These are phyloP conservation scores for Mythimna albipuncta DNA, from an alignment of 2,888 invertebrate species.

Conservation along the genomic window DNA sequence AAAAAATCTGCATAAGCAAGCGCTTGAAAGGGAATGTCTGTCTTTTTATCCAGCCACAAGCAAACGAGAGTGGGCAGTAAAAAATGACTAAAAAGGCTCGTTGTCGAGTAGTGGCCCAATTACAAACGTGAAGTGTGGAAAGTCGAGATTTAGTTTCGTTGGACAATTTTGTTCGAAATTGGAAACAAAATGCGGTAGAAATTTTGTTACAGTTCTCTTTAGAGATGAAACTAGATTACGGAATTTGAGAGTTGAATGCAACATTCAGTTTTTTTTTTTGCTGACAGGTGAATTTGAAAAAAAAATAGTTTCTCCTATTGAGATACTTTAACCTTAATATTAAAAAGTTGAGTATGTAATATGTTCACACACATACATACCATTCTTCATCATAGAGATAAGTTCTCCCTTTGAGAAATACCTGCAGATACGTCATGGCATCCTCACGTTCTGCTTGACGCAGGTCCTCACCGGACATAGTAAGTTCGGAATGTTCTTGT, in stretches of 20 bases:
- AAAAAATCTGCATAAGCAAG: constrained; percentile 5
- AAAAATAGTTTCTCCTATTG: too few species aligned
- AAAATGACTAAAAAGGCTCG: constrained; percentile 3
- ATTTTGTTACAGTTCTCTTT: background rate
- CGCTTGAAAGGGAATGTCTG: background rate
- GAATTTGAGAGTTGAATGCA: background rate
- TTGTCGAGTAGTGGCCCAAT: constrained; percentile 36
- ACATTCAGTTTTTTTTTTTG: background rate
- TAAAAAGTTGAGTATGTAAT: too few species aligned
- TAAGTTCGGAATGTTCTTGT: too few species aligned
- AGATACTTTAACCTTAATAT: too few species aligned
- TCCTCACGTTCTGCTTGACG: too few species aligned
- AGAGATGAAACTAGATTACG: background rate
- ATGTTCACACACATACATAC: too few species aligned
- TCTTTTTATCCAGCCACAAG: constrained; percentile 19
- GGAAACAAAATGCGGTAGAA: background rate
- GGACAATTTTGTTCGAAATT: constrained; percentile 25
- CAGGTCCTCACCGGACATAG: too few species aligned
- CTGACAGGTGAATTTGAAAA: background rate
- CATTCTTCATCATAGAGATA: too few species aligned
- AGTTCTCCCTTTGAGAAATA: too few species aligned
- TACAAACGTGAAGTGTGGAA: constrained; percentile 36
- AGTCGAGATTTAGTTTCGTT: constrained; percentile 18
- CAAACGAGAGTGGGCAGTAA: constrained; percentile 9
- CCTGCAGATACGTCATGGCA: too few species aligned